A percentile compares a stretch with the other conserved stretches of the same genome.
Conservation (phyloP, 2,797 vertebrate genomes). For the Aphelocoma californica region DNA sequence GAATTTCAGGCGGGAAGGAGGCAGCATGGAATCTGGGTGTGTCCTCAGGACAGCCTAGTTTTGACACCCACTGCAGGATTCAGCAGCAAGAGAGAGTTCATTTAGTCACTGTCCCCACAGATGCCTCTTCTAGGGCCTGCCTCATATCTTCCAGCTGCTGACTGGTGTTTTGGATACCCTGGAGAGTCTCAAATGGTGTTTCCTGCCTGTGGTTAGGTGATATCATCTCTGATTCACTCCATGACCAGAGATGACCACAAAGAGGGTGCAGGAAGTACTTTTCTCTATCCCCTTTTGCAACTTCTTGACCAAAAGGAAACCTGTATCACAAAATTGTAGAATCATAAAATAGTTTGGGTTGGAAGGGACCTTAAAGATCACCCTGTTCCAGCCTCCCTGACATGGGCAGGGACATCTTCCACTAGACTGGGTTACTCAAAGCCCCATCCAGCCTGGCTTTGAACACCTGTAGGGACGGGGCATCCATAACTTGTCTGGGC, state of each 20-base stretch:
- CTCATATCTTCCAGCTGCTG: not conserved
- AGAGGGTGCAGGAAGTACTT: not conserved
- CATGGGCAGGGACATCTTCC: not conserved
- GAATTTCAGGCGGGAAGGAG: not conserved
- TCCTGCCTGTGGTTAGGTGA: not conserved
- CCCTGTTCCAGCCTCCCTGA: not conserved
- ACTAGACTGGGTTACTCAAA: not conserved
- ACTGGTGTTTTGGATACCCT: not conserved
- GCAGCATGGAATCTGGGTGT: not conserved
- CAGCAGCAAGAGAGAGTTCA: not conserved
- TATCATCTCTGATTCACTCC: not conserved
- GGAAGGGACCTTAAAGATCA: not conserved
- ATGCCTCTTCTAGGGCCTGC: not conserved
- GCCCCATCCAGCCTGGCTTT: not conserved
- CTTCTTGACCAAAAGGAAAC: not conserved
- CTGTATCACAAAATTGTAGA: not conserved
- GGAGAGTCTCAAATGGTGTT: not conserved
- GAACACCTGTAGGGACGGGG: not conserved
- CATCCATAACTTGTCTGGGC: not conserved
- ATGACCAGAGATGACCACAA: not conserved
- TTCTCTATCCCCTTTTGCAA: not conserved
- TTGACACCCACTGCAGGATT: not conserved
- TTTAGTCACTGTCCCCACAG: not conserved
- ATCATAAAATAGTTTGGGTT: not conserved
- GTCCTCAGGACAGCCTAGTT: not conserved